Conservation (phyloP, 2,888 invertebrate species). For the Tenodera sinensis region DNA sequence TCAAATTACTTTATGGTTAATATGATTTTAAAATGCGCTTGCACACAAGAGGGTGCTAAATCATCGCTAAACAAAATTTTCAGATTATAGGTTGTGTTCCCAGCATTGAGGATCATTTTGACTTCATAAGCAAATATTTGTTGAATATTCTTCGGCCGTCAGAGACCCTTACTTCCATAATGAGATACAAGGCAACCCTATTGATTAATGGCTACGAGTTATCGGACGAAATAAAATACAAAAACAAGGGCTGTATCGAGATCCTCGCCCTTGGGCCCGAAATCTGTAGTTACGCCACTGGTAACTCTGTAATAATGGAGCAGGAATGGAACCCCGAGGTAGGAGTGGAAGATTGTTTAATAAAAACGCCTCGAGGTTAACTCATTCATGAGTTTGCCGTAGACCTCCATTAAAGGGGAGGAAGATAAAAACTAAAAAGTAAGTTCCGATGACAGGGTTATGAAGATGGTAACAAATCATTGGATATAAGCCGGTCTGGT, state of each 20-base stretch:
- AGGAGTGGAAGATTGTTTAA: slow-evolving; percentile 1
- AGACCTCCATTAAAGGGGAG: not conserved
- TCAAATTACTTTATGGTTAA: not conserved
- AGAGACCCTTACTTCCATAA: not conserved
- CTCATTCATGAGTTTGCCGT: slow-evolving; percentile 1
- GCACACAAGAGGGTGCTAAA: not conserved
- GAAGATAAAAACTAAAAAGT: not conserved
- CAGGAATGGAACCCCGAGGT: not conserved
- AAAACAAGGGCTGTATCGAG: not conserved
- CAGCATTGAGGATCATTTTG: not conserved
- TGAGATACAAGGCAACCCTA: not conserved
- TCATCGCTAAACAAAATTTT: not conserved
- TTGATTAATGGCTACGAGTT: not conserved
- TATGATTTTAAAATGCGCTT: not conserved
- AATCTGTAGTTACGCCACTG: not conserved
- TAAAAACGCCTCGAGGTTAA: not conserved
- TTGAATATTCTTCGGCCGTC: not conserved
- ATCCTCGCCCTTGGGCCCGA: not conserved
- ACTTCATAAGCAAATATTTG: not conserved
- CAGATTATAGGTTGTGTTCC: not conserved
- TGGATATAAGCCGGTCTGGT: not conserved
- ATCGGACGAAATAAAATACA: not conserved
- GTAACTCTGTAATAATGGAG: not conserved
- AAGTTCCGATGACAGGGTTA: not conserved
- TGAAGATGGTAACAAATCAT: not conserved